phyloP scores from a whole-genome alignment of 2,797 vertebrate genomes.

The Fundulus diaphanus region DNA sequence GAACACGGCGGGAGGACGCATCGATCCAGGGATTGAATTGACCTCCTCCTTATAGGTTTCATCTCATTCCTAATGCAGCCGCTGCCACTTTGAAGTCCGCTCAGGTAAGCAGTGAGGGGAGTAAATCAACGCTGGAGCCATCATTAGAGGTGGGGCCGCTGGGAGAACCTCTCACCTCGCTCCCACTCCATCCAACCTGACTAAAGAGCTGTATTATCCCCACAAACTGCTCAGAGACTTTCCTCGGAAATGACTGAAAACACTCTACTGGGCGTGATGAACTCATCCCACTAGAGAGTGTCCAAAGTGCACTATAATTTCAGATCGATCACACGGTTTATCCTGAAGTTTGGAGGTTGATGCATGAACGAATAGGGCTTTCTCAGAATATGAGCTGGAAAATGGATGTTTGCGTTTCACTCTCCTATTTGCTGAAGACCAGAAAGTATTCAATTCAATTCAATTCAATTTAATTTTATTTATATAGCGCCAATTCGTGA shows the following conservation, averaged over 20 bases:
- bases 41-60: slow-evolving; percentile 45
- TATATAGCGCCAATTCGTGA: no score
- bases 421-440: slow-evolving; percentile 55
- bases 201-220: slow-evolving; percentile 29
- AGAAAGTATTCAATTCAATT: no score
- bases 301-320: slow-evolving; percentile 4
- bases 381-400: slow-evolving; percentile 17
- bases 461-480: no score
- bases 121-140: slow-evolving; percentile 25
- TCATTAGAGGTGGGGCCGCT: slow-evolving; percentile 16
- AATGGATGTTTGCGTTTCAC: slow-evolving; percentile 50
- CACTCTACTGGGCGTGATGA: slow-evolving; percentile 7
- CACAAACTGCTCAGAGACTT: slow-evolving; percentile 3
- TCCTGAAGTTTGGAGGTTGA: slow-evolving; percentile 6
- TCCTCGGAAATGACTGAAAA: slow-evolving; percentile 4
- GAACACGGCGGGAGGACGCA: slow-evolving; percentile 45
- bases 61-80: slow-evolving; percentile 33
- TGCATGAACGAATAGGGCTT: slow-evolving; percentile 7
- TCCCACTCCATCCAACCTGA: slow-evolving; percentile 36
- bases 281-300: slow-evolving; percentile 12
- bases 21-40: slow-evolving; percentile 65
- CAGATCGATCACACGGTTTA: slow-evolving; percentile 8
- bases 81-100: slow-evolving; percentile 29
- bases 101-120: slow-evolving; percentile 33
- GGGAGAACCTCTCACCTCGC: slow-evolving; percentile 29